A percentile compares a stretch with the other conserved stretches of the same genome.
phyloP scores from a whole-genome alignment of 1,140 invertebrate species.

The Leptestheria dahalacensis region DNA sequence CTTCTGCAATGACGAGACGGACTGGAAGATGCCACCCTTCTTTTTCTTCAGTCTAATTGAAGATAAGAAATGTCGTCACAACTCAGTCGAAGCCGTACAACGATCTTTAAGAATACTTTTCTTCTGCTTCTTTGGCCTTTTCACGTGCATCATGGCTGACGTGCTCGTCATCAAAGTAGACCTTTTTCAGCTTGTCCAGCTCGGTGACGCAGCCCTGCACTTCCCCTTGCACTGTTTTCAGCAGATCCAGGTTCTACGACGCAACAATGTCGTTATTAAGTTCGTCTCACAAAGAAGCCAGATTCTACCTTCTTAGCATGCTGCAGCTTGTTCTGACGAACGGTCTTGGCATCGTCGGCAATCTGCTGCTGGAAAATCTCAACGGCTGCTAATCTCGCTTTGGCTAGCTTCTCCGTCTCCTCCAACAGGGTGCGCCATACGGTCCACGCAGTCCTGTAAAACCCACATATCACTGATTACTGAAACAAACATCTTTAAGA shows the following conservation, averaged over 20 bases:
- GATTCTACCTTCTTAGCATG: constrained; percentile 64
- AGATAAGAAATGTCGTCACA: constrained; percentile 3
- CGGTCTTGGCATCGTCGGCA: constrained; percentile 74
- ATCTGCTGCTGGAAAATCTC: constrained; percentile 89
- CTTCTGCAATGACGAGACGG: constrained; percentile 85
- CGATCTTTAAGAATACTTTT: constrained; percentile 44
- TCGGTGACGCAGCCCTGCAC: constrained; percentile 71
- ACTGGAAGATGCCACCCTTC: constrained; percentile 90
- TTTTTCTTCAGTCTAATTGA: constrained; percentile 73
- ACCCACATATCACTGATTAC: not conserved
- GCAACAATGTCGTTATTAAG: constrained; percentile 11
- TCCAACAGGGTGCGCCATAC: constrained; percentile 88
- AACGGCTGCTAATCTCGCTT: constrained; percentile 73
- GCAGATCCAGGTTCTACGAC: constrained; percentile 63
- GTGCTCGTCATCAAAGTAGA: constrained; percentile 90
- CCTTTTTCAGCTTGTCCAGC: constrained; percentile 84
- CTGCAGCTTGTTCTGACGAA: constrained; percentile 66
- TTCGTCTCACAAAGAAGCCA: not conserved
- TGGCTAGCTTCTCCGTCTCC: constrained; percentile 84
- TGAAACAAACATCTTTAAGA: not conserved
- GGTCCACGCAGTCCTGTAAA: constrained; percentile 82
- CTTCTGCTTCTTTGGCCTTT: constrained; percentile 87
- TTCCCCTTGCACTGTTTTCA: constrained; percentile 77
- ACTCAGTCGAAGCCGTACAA: not conserved
- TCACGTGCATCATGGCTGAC: constrained; percentile 84